A percentile compares a stretch with the other conserved stretches of the same genome.
phyloP scores from a whole-genome alignment of 2,113 vertebrate genomes.

The Saguinus midas region DNA sequence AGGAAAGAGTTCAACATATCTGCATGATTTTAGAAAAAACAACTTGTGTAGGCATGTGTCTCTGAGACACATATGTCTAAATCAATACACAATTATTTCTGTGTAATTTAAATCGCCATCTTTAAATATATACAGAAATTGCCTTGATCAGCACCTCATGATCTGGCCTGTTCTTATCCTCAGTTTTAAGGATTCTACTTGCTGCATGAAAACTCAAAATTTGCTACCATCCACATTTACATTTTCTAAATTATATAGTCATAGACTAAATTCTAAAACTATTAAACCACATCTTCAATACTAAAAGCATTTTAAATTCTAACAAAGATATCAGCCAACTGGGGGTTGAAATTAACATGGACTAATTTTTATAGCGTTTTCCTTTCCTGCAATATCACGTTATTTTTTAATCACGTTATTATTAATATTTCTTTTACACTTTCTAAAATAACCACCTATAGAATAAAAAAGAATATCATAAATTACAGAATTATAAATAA shows the following conservation, averaged over 20 bases:
- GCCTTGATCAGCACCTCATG: not conserved
- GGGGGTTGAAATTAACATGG: not conserved
- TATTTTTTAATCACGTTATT: not conserved
- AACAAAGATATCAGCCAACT: not conserved
- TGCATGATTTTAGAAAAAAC: not conserved
- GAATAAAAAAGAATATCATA: not conserved
- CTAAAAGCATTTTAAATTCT: not conserved
- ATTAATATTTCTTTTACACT: not conserved
- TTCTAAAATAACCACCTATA: not conserved
- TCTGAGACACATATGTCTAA: conserved; percentile 27
- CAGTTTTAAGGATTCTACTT: not conserved
- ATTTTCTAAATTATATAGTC: not conserved
- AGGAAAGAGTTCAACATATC: not conserved
- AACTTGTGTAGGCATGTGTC: conserved; percentile 12
- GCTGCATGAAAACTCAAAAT: not conserved
- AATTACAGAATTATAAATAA: not conserved
- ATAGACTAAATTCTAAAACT: not conserved
- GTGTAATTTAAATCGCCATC: not conserved
- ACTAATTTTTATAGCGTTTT: not conserved
- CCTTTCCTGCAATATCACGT: not conserved
- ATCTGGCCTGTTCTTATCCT: not conserved
- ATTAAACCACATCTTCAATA: not conserved
- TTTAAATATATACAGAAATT: conserved; percentile 22
- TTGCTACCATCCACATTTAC: not conserved
- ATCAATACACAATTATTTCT: not conserved